Conservation (phyloP, 2,113 vertebrate genomes). For the Charina bottae region DNA sequence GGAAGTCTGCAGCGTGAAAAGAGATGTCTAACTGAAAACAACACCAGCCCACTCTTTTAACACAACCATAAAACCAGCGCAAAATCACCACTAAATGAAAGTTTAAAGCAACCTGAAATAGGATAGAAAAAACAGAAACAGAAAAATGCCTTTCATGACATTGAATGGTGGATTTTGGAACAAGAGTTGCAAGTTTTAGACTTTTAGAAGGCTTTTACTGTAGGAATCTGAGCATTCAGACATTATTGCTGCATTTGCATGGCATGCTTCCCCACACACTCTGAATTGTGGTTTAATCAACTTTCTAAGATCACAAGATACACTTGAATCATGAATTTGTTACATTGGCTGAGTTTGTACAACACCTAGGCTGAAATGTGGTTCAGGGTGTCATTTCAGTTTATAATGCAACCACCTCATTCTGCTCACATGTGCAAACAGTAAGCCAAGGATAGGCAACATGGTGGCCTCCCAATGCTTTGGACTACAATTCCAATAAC, state of each 20-base stretch:
- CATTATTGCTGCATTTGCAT: too few species aligned
- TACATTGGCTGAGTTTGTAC: too few species aligned
- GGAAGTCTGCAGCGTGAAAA: background rate
- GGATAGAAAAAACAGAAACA: background rate
- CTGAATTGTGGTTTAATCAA: too few species aligned
- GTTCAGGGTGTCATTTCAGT: background rate
- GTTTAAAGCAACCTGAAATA: background rate
- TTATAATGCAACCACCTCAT: background rate
- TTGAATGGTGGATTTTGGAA: background rate
- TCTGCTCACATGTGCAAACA: background rate
- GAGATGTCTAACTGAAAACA: background rate
- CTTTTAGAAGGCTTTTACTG: background rate
- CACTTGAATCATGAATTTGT: too few species aligned
- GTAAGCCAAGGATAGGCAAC: too few species aligned
- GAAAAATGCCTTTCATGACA: background rate
- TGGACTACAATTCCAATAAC: too few species aligned
- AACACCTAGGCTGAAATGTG: too few species aligned
- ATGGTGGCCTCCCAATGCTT: too few species aligned
- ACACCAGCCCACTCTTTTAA: background rate
- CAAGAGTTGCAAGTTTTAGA: background rate
- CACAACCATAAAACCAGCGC: background rate
- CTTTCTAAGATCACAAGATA: too few species aligned
- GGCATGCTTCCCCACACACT: too few species aligned
- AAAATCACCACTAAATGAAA: background rate
- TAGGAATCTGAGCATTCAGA: background rate